A percentile compares a stretch with the other conserved stretches of the same genome.
Evolutionary conservation across 2,888 invertebrate genomes (phyloP).

Genomic region (Sceliomorpha sp.): DNA sequence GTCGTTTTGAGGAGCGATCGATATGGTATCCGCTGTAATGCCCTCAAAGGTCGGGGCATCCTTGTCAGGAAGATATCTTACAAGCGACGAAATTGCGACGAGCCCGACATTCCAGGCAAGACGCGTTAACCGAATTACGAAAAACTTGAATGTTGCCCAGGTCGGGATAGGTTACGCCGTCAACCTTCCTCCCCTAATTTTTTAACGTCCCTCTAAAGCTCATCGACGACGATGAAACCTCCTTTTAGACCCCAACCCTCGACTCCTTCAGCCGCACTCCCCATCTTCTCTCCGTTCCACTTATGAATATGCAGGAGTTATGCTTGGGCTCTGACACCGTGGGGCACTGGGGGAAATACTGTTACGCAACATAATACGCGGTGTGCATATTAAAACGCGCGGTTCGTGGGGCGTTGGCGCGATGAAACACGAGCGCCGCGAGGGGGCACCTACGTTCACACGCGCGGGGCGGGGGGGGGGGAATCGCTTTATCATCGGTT

Average conservation of each 20-base stretch:
- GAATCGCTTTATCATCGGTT: slow-evolving; percentile 16
- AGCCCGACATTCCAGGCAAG: too few relatives aligned
- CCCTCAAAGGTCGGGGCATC: too few relatives aligned
- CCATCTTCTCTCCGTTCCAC: slow-evolving; percentile 27
- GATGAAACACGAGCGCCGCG: slow-evolving; percentile 12
- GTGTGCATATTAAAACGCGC: slow-evolving; percentile 44
- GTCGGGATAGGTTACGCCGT: too few relatives aligned
- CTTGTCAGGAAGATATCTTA: too few relatives aligned
- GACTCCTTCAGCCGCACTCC: slow-evolving; percentile 25
- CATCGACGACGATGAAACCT: slow-evolving; percentile 15
- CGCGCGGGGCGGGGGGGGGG: too few relatives aligned
- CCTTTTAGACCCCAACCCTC: too few relatives aligned
- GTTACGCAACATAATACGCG: slow-evolving; percentile 46
- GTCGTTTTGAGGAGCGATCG: too few relatives aligned
- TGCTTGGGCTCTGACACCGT: slow-evolving; percentile 26
- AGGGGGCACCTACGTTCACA: too few relatives aligned
- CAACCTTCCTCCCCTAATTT: slow-evolving; percentile 15
- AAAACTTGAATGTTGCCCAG: too few relatives aligned
- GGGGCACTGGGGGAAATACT: slow-evolving; percentile 43
- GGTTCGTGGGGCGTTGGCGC: slow-evolving; percentile 6
- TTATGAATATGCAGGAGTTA: slow-evolving; percentile 49
- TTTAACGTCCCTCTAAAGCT: slow-evolving; percentile 23
- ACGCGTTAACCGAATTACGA: too few relatives aligned
- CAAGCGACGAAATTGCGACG: too few relatives aligned
- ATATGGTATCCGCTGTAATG: too few relatives aligned